These are phyloP conservation scores for Setophaga petechia DNA, from an alignment of 2,113 vertebrate species.

Conservation along the genomic window DNA sequence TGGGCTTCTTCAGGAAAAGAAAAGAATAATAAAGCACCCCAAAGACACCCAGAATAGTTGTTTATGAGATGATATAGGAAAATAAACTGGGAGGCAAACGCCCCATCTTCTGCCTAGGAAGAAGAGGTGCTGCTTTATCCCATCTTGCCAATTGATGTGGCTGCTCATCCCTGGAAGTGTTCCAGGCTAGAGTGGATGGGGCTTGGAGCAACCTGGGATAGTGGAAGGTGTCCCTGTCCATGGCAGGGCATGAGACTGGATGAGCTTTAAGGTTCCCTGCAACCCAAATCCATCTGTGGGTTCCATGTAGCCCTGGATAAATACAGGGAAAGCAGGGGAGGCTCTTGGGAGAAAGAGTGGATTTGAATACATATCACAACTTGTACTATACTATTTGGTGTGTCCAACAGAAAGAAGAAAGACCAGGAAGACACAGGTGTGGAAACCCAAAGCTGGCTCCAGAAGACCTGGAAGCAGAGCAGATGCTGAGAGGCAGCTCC, in stretches of 20 bases:
- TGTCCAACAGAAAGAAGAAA: background rate
- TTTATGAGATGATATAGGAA: background rate
- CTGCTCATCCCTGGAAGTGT: background rate
- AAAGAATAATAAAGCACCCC: background rate
- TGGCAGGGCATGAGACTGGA: background rate
- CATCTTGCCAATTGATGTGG: too few species aligned
- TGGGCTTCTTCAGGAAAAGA: background rate
- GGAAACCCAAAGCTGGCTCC: background rate
- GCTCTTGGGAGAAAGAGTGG: background rate
- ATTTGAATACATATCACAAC: background rate
- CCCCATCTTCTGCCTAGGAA: background rate
- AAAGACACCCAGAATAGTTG: background rate
- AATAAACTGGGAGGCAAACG: rapidly evolving
- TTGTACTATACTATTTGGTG: background rate
- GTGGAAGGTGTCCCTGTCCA: background rate
- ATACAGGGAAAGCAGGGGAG: background rate
- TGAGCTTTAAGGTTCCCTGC: background rate
- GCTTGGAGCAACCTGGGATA: background rate
- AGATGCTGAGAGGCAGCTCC: rapidly evolving
- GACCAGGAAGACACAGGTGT: background rate
- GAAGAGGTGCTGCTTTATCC: background rate
- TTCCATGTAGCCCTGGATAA: background rate
- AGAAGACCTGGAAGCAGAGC: background rate
- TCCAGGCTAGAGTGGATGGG: rapidly evolving
- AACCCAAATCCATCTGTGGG: background rate